A percentile compares a stretch with the other conserved stretches of the same genome.
These are phyloP conservation scores for Anolis sagrei DNA, from an alignment of 2,113 vertebrate species.

Conservation along the genomic window DNA sequence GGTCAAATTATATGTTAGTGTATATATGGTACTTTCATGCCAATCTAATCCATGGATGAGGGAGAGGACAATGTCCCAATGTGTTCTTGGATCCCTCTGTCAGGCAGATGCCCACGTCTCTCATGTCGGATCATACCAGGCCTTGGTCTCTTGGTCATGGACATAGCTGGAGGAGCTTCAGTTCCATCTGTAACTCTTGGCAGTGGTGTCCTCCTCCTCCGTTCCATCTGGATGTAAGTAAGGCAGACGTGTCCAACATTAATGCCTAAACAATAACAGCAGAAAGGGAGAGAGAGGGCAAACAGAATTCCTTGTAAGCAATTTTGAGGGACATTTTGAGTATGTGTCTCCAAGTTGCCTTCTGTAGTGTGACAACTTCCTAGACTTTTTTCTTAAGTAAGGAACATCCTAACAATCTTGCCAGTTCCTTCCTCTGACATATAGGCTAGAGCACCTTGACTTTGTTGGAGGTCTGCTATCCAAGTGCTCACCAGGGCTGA, in stretches of 20 bases:
- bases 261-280: background rate
- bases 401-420: no score
- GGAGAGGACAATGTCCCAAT: background rate
- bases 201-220: background rate
- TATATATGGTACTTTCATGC: background rate
- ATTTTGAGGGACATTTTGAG: background rate
- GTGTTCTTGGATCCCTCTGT: background rate
- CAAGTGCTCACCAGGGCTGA: no score
- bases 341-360: background rate
- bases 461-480: no score
- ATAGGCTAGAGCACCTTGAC: no score
- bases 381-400: no score
- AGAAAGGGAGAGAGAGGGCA: no score
- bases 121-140: background rate
- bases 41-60: background rate
- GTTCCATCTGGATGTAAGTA: background rate
- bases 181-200: slow-evolving; percentile 1
- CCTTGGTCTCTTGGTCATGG: background rate
- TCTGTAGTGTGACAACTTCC: no score
- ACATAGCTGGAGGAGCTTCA: background rate
- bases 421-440: no score
- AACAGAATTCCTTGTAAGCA: background rate
- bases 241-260: background rate
- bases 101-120: background rate
- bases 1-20: no score